Evolutionary conservation across 2,888 invertebrate species (phyloP).

Genomic region (Spilarctia lutea): DNA sequence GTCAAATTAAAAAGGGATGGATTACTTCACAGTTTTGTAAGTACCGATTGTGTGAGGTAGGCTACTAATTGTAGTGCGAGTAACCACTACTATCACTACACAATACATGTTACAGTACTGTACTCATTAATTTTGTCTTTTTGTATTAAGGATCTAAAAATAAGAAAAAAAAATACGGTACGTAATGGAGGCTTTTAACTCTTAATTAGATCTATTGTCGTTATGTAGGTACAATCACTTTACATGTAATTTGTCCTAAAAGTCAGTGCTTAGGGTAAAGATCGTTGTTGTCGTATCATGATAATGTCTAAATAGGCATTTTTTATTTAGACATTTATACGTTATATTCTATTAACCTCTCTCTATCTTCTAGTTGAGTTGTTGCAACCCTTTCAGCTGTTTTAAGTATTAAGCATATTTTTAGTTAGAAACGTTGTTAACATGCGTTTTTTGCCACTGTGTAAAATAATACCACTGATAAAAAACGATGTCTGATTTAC

Average conservation of each 20-base stretch:
- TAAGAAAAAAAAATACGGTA: background rate
- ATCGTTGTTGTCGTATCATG: no score
- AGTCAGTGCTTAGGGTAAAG: no score
- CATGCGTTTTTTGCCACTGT: background rate
- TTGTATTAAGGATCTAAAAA: background rate
- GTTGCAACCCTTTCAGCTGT: no score
- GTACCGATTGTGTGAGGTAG: constrained; percentile 54
- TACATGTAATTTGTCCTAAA: no score
- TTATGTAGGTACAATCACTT: no score
- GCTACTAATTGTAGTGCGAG: constrained; percentile 45
- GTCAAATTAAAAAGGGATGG: constrained; percentile 35
- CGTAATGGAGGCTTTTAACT: background rate
- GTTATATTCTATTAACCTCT: no score
- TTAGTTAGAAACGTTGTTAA: background rate
- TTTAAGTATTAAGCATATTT: background rate
- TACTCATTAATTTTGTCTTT: background rate
- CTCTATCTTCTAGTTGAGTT: no score
- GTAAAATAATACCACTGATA: background rate
- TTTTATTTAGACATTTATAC: no score
- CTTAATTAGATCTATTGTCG: background rate
- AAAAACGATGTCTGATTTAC: background rate
- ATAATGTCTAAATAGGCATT: no score
- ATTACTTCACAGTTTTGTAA: constrained; percentile 65
- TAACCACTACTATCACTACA: background rate
- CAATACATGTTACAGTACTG: background rate